Conservation (phyloP, 2,888 invertebrate genomes). For the Sabatieria punctata region DNA sequence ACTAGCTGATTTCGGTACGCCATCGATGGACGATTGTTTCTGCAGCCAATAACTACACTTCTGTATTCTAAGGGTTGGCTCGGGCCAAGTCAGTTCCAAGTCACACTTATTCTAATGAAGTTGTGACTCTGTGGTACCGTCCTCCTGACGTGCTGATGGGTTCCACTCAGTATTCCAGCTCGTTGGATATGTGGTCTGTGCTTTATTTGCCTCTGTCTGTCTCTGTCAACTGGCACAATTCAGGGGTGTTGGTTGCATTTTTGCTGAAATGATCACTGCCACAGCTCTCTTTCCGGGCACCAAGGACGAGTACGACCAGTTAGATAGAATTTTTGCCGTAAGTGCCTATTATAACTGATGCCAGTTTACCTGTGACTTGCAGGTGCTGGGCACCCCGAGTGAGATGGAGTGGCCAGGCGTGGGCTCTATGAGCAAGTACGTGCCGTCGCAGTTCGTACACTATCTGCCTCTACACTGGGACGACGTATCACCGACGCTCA, state of each 20-base stretch:
- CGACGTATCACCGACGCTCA: no score
- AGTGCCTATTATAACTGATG: slow-evolving; percentile 2
- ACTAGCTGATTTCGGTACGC: slow-evolving; percentile 71
- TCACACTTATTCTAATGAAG: slow-evolving; percentile 95
- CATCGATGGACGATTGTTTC: neutral
- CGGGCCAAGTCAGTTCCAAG: slow-evolving; percentile 96
- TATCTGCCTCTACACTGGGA: no score
- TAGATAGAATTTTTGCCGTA: slow-evolving; percentile 92
- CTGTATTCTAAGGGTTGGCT: slow-evolving; percentile 55
- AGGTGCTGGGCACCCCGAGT: slow-evolving; percentile 82
- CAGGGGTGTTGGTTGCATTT: slow-evolving; percentile 97
- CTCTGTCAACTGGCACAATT: no score
- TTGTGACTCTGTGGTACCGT: no score
- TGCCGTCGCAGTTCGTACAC: no score
- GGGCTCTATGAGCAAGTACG: slow-evolving; percentile 62
- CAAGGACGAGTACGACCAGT: slow-evolving; percentile 85
- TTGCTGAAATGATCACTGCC: slow-evolving; percentile 95
- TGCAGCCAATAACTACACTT: neutral
- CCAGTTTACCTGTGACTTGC: slow-evolving; percentile 18
- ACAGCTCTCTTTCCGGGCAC: slow-evolving; percentile 93
- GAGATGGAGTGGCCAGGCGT: slow-evolving; percentile 86
- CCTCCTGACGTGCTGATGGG: slow-evolving; percentile 96
- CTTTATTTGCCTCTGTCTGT: no score
- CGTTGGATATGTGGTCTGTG: slow-evolving; percentile 48
- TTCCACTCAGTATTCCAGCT: slow-evolving; percentile 57